Evolutionary conservation across 1,140 invertebrate genomes (phyloP), one percentile per base, ranked within the genome.

Genomic region (Calycopis cecrops): DNA sequence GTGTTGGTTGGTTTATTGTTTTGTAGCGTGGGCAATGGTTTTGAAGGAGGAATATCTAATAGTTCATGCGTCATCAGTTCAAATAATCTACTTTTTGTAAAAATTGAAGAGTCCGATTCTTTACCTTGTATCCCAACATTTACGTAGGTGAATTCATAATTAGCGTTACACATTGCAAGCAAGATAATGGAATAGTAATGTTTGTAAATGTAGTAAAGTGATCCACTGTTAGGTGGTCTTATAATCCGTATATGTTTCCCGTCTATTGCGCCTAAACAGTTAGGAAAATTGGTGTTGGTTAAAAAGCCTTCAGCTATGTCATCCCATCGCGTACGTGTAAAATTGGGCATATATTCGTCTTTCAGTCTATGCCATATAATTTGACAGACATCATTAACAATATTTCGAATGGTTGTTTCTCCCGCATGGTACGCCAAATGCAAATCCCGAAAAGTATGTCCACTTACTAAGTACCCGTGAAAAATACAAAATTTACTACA

Each of bases 141-240:
- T 55, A 60, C 48, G 17, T 60, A 60, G 52, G 52, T 60, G 40
- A 60, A 60, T 35, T 60, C 52, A 60, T 60, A 60, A 14, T n/a
- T n/a, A n/a, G n/a, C n/a, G n/a, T n/a, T n/a, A n/a, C n/a, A n/a
- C n/a, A n/a, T n/a, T n/a, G n/a, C n/a, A n/a, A n/a, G n/a, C n/a
- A n/a, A n/a, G n/a, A n/a, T n/a, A n/a, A n/a, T n/a, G n/a, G n/a
- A n/a, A 55, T 60, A 9, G 52, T 52, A 52, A 60, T 40, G 55
- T 55, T 21, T 53, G 59, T 47, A 60, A 60, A n/a, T n/a, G n/a
- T n/a, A n/a, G n/a, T n/a, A n/a, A n/a, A n/a, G n/a, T n/a, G n/a
- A n/a, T n/a, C n/a, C n/a, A n/a, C n/a, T n/a, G n/a, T n/a, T n/a
- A n/a, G n/a, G n/a, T n/a, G n/a, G n/a, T n/a, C n/a, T n/a, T n/a